Conservation (phyloP, 2,888 invertebrate genomes). For the Sicus ferrugineus region DNA sequence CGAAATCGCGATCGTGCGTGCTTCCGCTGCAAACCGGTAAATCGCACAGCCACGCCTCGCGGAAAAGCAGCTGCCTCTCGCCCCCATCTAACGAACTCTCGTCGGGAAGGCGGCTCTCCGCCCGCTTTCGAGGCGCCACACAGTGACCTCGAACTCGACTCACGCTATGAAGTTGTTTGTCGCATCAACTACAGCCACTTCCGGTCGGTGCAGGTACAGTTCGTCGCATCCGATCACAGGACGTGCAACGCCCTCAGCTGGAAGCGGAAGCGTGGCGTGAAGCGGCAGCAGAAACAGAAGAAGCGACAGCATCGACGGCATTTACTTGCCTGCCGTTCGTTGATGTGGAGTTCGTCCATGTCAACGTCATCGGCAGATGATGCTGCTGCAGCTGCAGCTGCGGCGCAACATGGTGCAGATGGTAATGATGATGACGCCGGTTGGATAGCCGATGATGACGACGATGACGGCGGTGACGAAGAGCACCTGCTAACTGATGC, state of each 20-base stretch:
- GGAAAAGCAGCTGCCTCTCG: no score
- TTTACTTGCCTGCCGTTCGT: not conserved
- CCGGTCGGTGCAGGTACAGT: slow-evolving; percentile 45
- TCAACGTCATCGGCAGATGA: not conserved
- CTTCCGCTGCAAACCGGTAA: no score
- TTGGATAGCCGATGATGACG: not conserved
- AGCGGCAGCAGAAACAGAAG: slow-evolving; percentile 26
- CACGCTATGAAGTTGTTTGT: slow-evolving; percentile 44
- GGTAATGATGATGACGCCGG: slow-evolving; percentile 4
- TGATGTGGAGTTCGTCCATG: not conserved
- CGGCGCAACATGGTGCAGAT: not conserved
- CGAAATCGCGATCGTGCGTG: no score
- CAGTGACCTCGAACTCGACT: slow-evolving; percentile 40
- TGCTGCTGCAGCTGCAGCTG: not conserved
- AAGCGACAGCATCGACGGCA: slow-evolving; percentile 16
- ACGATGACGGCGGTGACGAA: slow-evolving; percentile 15
- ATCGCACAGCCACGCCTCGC: no score
- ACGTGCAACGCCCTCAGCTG: slow-evolving; percentile 46
- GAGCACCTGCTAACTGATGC: slow-evolving; percentile 25
- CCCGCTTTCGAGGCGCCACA: not conserved
- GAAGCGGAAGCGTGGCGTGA: slow-evolving; percentile 45
- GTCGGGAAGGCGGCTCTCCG: no score
- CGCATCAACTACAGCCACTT: slow-evolving; percentile 43
- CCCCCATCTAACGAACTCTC: no score
- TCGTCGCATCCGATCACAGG: slow-evolving; percentile 38